Percentiles rank a stretch among this genome's conserved stretches.
phyloP scores from a whole-genome alignment of 2,113 vertebrate species.

The Willisornis vidua region DNA sequence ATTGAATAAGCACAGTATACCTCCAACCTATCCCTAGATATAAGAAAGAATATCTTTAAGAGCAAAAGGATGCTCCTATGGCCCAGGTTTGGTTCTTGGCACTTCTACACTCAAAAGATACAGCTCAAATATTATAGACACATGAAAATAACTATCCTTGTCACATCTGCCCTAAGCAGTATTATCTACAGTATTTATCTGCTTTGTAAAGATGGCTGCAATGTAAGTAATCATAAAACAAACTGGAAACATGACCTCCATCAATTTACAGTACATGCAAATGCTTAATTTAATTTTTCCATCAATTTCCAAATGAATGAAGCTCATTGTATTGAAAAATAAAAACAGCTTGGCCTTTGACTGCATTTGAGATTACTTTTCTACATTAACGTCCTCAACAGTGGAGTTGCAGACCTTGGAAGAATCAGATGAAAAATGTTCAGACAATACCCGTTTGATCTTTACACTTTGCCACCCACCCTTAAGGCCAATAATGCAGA shows the following conservation, averaged over 20 bases:
- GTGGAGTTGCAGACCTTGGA: neutral
- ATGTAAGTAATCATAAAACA: conserved; percentile 9
- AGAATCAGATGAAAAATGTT: conserved; percentile 20
- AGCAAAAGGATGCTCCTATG: neutral
- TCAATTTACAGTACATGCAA: conserved; percentile 28
- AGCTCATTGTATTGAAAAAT: conserved; percentile 45
- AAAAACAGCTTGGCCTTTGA: conserved; percentile 53
- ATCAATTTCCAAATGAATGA: conserved; percentile 55
- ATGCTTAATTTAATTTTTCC: conserved; percentile 53
- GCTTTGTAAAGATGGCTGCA: neutral
- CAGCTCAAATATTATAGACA: neutral
- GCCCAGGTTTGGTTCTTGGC: neutral
- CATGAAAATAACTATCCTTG: neutral
- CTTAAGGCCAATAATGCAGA: neutral
- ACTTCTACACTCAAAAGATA: neutral
- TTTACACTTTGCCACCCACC: neutral
- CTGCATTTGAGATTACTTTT: conserved; percentile 23
- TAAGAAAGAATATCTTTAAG: neutral
- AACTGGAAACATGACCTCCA: conserved; percentile 19
- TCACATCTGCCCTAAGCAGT: neutral
- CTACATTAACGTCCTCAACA: neutral
- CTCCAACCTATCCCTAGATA: neutral
- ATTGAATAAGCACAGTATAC: neutral
- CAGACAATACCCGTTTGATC: neutral
- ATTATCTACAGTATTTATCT: neutral